Evolutionary conservation across 2,113 vertebrate species (phyloP).

Genomic region (Urocolius indicus): DNA sequence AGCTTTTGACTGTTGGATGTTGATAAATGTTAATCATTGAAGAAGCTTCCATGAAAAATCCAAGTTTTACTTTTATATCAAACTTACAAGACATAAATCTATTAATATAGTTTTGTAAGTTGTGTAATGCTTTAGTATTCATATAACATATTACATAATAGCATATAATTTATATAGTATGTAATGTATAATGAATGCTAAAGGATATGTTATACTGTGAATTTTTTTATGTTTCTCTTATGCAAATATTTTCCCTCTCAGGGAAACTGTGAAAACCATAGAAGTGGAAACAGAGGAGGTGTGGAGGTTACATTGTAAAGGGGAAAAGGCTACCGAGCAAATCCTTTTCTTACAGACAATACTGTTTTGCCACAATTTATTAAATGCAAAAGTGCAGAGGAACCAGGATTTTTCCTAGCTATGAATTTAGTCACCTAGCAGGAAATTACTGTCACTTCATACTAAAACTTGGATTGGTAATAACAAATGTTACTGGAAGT

Average conservation of each 20-base stretch:
- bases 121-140: not conserved
- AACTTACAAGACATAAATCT: not conserved
- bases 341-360: not conserved
- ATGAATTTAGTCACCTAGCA: not conserved
- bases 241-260: not conserved
- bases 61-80: not conserved
- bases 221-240: not conserved
- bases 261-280: not conserved
- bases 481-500: not conserved
- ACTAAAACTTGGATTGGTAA: not conserved
- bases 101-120: not conserved
- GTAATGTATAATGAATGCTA: not conserved
- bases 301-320: not conserved
- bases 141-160: not conserved
- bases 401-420: not conserved
- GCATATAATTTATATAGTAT: not conserved
- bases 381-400: not conserved
- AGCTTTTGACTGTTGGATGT: slow-evolving; percentile 43
- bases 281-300: not conserved
- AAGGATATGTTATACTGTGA: not conserved
- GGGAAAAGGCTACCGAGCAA: not conserved
- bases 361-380: not conserved
- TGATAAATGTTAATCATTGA: slow-evolving; percentile 24
- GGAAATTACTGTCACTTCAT: not conserved
- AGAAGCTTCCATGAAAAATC: slow-evolving; percentile 19